Evolutionary conservation across 1,140 invertebrate genomes (phyloP).

Genomic region (Cheumatopsyche charites): DNA sequence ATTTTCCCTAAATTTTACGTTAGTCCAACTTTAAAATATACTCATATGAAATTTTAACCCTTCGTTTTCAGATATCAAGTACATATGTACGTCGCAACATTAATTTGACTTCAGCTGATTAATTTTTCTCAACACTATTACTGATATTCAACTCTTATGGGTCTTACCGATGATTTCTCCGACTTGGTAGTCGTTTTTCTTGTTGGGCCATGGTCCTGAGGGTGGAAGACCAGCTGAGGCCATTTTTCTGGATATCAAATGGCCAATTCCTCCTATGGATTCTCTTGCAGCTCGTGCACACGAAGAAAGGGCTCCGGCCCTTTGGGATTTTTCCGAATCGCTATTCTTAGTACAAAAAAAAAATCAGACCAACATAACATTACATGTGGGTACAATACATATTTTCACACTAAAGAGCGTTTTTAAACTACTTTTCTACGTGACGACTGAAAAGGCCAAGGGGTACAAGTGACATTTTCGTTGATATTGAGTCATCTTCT

Average conservation of each 20-base stretch:
- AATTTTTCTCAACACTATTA: too few relatives aligned
- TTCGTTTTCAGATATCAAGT: too few relatives aligned
- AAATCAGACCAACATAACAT: background rate
- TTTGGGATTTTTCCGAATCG: slow-evolving; percentile 48
- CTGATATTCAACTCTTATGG: too few relatives aligned
- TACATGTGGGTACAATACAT: background rate
- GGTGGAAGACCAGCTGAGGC: slow-evolving; percentile 66
- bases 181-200: slow-evolving; percentile 92
- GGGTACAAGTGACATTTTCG: too few relatives aligned
- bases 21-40: too few relatives aligned
- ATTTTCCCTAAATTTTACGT: too few relatives aligned
- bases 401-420: background rate
- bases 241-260: slow-evolving; percentile 74
- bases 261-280: slow-evolving; percentile 62
- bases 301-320: slow-evolving; percentile 51
- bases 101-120: too few relatives aligned
- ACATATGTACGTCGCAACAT: too few relatives aligned
- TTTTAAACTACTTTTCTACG: background rate
- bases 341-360: slow-evolving; percentile 28
- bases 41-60: too few relatives aligned
- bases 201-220: slow-evolving; percentile 82
- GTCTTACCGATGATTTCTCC: slow-evolving; percentile 90
- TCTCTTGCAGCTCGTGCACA: slow-evolving; percentile 59
- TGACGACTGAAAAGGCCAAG: background rate
- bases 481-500: too few relatives aligned